Evolutionary conservation across 1,140 invertebrate species (phyloP).

Genomic region (Drosophila pectinifera): DNA sequence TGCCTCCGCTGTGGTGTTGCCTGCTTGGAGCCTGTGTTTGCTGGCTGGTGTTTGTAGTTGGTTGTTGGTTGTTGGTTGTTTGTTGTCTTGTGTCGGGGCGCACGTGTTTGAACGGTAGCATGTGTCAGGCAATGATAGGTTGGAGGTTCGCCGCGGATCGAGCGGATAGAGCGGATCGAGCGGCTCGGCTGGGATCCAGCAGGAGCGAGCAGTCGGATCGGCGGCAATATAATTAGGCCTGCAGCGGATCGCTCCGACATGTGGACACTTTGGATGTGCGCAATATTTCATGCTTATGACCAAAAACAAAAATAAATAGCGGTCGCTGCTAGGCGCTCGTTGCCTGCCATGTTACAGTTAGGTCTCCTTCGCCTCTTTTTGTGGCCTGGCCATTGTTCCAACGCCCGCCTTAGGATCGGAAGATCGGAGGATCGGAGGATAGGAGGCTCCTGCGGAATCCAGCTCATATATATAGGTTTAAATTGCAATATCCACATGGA

Average conservation of each 20-base stretch:
- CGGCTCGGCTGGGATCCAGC: slow-evolving; percentile 8
- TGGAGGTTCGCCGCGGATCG: slow-evolving; percentile 35
- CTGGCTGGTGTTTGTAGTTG: slow-evolving; percentile 17
- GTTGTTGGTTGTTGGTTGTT: slow-evolving; percentile 28
- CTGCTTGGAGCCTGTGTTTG: slow-evolving; percentile 14
- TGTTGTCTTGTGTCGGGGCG: slow-evolving; percentile 46
- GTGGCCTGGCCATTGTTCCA: slow-evolving; percentile 46
- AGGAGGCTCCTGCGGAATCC: slow-evolving; percentile 59
- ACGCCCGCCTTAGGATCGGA: slow-evolving; percentile 43
- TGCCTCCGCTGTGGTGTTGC: slow-evolving; percentile 12
- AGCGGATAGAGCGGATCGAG: too few relatives aligned
- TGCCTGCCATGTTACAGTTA: slow-evolving; percentile 80
- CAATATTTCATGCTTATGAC: slow-evolving; percentile 83
- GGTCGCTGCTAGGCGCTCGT: slow-evolving; percentile 9
- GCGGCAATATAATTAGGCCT: slow-evolving; percentile 82
- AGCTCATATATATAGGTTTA: slow-evolving; percentile 44
- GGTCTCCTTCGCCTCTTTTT: slow-evolving; percentile 38
- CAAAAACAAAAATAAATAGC: slow-evolving; percentile 35
- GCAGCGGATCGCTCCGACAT: slow-evolving; percentile 63
- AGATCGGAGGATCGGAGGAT: slow-evolving; percentile 29
- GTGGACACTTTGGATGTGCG: slow-evolving; percentile 70
- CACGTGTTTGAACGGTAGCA: slow-evolving; percentile 66
- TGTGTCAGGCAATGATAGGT: slow-evolving; percentile 76
- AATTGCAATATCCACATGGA: slow-evolving; percentile 49
- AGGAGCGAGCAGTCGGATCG: slow-evolving; percentile 8